A percentile compares a stretch with the other conserved stretches of the same genome.
These are phyloP conservation scores for Eulemur rubriventer DNA, from an alignment of 2,797 vertebrate genomes.

Conservation along the genomic window DNA sequence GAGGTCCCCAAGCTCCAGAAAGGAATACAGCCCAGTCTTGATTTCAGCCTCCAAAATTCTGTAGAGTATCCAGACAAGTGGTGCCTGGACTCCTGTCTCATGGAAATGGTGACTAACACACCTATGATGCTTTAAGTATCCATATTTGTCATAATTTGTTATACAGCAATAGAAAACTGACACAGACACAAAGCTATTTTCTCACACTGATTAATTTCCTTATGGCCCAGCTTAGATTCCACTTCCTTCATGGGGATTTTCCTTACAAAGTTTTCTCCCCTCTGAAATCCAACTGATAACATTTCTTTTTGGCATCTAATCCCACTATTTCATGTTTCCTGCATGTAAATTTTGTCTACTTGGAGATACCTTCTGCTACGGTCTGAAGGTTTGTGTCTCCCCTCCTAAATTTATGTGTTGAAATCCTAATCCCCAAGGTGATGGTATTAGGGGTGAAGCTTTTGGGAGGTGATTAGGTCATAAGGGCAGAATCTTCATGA, in stretches of 20 bases:
- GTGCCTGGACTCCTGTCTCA: background rate
- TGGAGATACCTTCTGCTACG: background rate
- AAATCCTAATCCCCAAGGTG: background rate
- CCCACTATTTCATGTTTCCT: conserved; percentile 24
- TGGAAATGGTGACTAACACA: background rate
- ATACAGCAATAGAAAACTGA: background rate
- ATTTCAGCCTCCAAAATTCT: background rate
- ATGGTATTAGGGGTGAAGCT: background rate
- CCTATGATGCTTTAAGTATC: background rate
- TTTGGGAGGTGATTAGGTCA: too few species aligned
- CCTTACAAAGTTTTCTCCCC: background rate
- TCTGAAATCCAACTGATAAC: background rate
- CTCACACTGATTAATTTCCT: background rate
- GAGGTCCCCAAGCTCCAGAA: background rate
- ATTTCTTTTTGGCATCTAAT: background rate
- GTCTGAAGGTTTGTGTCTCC: background rate
- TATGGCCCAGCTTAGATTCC: background rate
- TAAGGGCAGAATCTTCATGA: background rate
- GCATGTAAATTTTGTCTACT: background rate
- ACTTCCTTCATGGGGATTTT: background rate
- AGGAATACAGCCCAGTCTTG: background rate
- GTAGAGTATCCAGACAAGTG: background rate
- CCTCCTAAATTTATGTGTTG: background rate
- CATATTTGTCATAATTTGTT: background rate
- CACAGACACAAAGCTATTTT: background rate